These are phyloP conservation scores for Marronus borbonicus DNA, from an alignment of 2,888 invertebrate species.

Conservation along the genomic window DNA sequence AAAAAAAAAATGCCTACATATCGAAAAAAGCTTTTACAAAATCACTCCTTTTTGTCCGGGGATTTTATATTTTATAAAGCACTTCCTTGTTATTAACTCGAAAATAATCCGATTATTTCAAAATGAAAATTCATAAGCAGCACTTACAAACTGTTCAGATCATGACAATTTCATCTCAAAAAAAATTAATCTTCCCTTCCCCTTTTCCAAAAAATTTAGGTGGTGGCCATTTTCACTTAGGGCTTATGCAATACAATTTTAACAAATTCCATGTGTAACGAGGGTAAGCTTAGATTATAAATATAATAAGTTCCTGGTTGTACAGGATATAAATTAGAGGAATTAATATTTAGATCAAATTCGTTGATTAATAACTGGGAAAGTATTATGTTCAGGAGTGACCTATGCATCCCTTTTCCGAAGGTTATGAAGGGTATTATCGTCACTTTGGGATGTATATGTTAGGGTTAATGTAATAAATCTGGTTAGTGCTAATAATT, in stretches of 20 bases:
- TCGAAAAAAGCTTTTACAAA: neutral
- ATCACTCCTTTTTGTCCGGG: neutral
- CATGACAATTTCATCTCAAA: neutral
- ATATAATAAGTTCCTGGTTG: slow-evolving; percentile 2
- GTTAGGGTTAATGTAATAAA: too few relatives aligned
- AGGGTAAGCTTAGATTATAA: slow-evolving; percentile 8
- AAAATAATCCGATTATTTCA: slow-evolving; percentile 27
- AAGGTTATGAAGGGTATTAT: too few relatives aligned
- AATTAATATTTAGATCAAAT: slow-evolving; percentile 28
- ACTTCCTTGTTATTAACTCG: slow-evolving; percentile 12
- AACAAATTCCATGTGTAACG: slow-evolving; percentile 16
- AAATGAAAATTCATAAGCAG: slow-evolving; percentile 30
- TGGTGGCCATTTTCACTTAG: neutral
- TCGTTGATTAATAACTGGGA: slow-evolving; percentile 30
- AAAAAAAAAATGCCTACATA: neutral
- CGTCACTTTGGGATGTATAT: too few relatives aligned
- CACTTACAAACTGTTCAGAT: slow-evolving; percentile 17
- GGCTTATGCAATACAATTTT: slow-evolving; percentile 22
- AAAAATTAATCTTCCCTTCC: neutral
- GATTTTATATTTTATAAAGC: slow-evolving; percentile 27
- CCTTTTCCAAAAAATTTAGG: too few relatives aligned
- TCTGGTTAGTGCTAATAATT: too few relatives aligned
- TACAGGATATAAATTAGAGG: slow-evolving; percentile 18
- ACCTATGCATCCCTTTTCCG: slow-evolving; percentile 5
- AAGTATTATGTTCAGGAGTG: neutral